Evolutionary conservation across 2,113 vertebrate species (phyloP), one percentile per base, ranked within the genome.

Genomic region (Garra rufa): DNA sequence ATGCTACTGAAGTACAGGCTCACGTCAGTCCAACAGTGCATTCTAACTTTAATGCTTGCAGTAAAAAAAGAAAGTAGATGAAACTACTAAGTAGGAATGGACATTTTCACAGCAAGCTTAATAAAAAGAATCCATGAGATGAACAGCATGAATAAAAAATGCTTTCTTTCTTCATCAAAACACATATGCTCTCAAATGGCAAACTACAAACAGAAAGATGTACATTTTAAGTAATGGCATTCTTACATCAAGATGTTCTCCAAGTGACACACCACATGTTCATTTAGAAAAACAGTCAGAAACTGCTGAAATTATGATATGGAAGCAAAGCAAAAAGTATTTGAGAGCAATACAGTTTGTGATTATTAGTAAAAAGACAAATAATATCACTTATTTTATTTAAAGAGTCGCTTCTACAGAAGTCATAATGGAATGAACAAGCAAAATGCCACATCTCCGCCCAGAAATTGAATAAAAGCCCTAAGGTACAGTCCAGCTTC

Each of bases 401-500:
- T 19, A 34, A 65, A 8, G 30, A 21, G 61, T 8, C 8, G 17
- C 9, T 69, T 69, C 30, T 38, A 30, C 6, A 26, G 24, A 61
- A 61, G 26, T 61, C 59, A 26, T 26, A 65, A 65, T 19, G 30
- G 28, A 67, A 69, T 38, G 9, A 38, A 21, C 17, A 69, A 69
- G 77, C 83, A 85, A 67, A 75, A 85, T 75, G 3, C 41, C 28
- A 44, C 57, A 77, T 69, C 30, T 69, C 65, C 50, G 34, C 61
- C 17, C 77, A 81, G 83, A 85, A 78, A 65, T 50, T 76, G 76
- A 88, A 70, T 38, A 77, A 86, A 63, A 19, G 38, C 85, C 80
- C 69, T 13, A 43, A 52, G 69, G 83, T 70, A 1, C 70, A 85
- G 81, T 83, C 88, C 48, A 79, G 30, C 63, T 85, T 84, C 76